Evolutionary conservation across 2,113 vertebrate species (phyloP).

Genomic region (Kryptolebias marmoratus): DNA sequence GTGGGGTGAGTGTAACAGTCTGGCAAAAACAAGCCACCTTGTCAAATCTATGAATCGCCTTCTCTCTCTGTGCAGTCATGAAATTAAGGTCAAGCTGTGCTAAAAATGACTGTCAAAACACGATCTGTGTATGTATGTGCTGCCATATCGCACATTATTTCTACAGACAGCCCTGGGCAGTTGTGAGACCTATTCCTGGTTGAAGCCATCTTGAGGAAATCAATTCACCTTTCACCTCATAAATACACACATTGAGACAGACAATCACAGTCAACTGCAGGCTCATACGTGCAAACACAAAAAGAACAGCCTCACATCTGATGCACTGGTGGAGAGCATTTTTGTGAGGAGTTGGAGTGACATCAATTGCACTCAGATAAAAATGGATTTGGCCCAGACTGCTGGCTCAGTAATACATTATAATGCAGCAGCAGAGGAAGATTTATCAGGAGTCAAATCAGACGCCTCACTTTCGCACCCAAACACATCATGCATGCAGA

Average conservation of each 20-base stretch:
- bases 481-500: constrained; percentile 58
- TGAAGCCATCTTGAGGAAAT: constrained; percentile 61
- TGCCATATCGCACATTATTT: constrained; percentile 53
- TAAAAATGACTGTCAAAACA: constrained; percentile 69
- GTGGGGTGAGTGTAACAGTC: constrained; percentile 18
- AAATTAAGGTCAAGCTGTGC: constrained; percentile 72
- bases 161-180: constrained; percentile 49
- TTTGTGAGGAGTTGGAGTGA: constrained; percentile 64
- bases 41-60: constrained; percentile 46
- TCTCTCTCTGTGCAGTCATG: constrained; percentile 51
- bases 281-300: constrained; percentile 13
- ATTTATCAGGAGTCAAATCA: constrained; percentile 74
- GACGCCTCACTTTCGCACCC: constrained; percentile 69
- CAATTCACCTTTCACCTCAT: constrained; percentile 59
- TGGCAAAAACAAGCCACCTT: constrained; percentile 48
- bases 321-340: constrained; percentile 43
- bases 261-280: constrained; percentile 32
- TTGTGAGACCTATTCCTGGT: constrained; percentile 52
- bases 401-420: constrained; percentile 68
- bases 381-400: constrained; percentile 69
- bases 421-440: constrained; percentile 56
- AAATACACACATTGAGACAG: constrained; percentile 33
- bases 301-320: constrained; percentile 51
- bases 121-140: constrained; percentile 36
- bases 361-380: constrained; percentile 72